These are phyloP conservation scores for Myotis lucifugus DNA, from an alignment of 2,113 vertebrate genomes.

Conservation along the genomic window DNA sequence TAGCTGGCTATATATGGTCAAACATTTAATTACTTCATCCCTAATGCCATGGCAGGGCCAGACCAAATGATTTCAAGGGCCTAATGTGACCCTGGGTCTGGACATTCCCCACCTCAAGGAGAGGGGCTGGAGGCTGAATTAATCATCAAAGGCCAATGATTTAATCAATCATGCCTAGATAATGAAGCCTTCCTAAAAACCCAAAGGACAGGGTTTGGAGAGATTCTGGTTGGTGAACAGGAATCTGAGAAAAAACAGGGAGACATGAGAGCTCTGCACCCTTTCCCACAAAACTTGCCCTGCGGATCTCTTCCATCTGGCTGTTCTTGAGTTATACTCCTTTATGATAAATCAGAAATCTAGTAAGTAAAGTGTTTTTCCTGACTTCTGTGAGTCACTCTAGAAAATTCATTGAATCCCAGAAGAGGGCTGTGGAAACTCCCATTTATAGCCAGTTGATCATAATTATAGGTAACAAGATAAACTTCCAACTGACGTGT, in stretches of 20 bases:
- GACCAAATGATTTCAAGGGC: too few relatives aligned
- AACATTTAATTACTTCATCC: too few relatives aligned
- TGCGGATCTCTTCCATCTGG: background rate
- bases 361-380: background rate
- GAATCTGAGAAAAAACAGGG: background rate
- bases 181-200: background rate
- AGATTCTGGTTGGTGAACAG: background rate
- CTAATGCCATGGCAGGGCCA: too few relatives aligned
- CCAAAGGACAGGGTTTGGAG: background rate
- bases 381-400: background rate
- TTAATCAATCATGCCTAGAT: background rate
- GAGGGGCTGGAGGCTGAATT: background rate
- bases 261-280: background rate
- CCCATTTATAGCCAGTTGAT: background rate
- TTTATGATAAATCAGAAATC: constrained; percentile 15
- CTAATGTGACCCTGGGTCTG: too few relatives aligned
- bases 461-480: background rate
- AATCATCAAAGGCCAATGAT: background rate
- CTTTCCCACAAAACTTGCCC: background rate
- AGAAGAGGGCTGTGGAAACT: background rate
- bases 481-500: background rate
- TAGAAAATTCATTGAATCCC: background rate
- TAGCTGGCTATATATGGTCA: too few relatives aligned
- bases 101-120: background rate
- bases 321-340: background rate